Evolutionary conservation across 2,113 vertebrate species (phyloP), one percentile per base, ranked within the genome.

Genomic region (Brienomyrus brachyistius): DNA sequence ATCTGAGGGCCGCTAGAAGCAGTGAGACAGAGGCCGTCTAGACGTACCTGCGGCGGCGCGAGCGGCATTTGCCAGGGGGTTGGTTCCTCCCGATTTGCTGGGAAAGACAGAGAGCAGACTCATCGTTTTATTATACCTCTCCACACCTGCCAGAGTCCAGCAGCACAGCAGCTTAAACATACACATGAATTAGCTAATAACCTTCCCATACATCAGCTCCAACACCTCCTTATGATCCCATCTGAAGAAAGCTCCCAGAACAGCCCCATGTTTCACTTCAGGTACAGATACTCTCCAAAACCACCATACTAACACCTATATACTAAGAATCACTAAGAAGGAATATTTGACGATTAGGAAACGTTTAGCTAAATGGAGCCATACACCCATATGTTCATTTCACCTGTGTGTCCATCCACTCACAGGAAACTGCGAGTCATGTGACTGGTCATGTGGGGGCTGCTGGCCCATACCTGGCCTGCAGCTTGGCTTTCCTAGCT

Each of bases 401-500:
- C 80, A 23, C 40, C 35, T 23, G 84, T 86, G 11, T 27, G 51
- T 27, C 17, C 8, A 48, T n/a, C 83, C 45, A 86, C n/a, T 27
- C 83, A 86, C 11, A 43, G 35, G n/a, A 86, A 27, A 17, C 43
- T 82, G 45, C 5, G 13, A 43, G 77, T 43, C 43, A 43, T 21
- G 35, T 21, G 45, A 43, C 15, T 47, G 15, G 7, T 45, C 80
- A 40, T 11, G 45, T 15, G 7, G 9, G 40, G 3, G 45, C 82
- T 48, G 17, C 62, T 80, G 27, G 88, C 35, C 77, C 93, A 8
- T 97, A 99, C 98, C 95, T 99, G 95, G 98, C 98, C 94, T 99
- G 97, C 92, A 99, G 98, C 96, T 98, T 99, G 94, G 98, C 98
- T 95, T 99, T 99, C 94, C 98, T 98, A 91, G 98, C 97, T 94